Evolutionary conservation across 2,888 invertebrate genomes (phyloP), one percentile per base, ranked within the genome.

Genomic region (Pedicia rivosa): DNA sequence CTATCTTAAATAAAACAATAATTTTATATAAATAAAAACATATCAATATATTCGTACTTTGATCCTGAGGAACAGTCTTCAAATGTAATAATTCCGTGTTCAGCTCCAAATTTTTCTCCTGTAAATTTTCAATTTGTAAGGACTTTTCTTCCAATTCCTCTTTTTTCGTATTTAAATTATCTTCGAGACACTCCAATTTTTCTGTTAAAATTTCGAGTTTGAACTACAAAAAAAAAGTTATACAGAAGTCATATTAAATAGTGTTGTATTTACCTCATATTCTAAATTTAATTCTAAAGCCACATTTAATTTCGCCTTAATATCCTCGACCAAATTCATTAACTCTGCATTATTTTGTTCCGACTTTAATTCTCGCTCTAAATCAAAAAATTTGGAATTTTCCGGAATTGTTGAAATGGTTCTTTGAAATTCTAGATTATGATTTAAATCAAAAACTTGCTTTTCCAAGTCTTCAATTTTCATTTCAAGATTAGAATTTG

Each of bases 1-100:
- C 65, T 64, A 52, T 70, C 72, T 72, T 50, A 17, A 42, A 36
- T 30, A 46, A 40, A 40, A 38, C 8, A 33, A 37, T 29, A 35
- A 29, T 20, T 37, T 30, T n/a, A 36, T 5, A 14, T 12, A 29
- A 31, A 20, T 20, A 20, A 20, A 17, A 20, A 19, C n/a, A 16
- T 17, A 20, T 5, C 5, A 5, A 31, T 13, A 32, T 17, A 32
- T 4, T 29, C 20, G 40, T 44, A 59, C 60, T 55, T 43, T 47
- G 47, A 30, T 50, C 46, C 13, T 55, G 51, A 0, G 58, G 53
- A 2, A 45, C 46, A 8, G 48, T 45, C 27, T 51, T 51, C 0
- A 59, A 41, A 34, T 51, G 15, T 0, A 54, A 51, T 30, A 62
- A 46, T 43, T 58, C 54, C 5, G 54, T 45, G 45, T 55, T 56